Evolutionary conservation across 2,888 invertebrate species (phyloP).

Genomic region (Dusona sp.): DNA sequence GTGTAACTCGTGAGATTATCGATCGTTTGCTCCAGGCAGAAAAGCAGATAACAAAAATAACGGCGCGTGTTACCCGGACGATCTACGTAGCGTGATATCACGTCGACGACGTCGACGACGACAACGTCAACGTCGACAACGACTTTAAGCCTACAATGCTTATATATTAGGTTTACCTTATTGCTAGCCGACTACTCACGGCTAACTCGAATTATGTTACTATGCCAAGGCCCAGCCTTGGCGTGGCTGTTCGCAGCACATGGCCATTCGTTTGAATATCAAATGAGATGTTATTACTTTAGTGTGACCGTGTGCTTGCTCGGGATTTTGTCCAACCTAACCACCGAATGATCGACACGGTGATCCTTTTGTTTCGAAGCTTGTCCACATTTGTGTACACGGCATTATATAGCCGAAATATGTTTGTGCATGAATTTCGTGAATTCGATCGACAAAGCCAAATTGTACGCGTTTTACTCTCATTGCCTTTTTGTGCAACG

Average conservation of each 20-base stretch:
- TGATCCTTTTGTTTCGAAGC: not conserved
- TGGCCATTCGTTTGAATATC: constrained; percentile 76
- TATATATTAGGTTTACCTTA: constrained; percentile 17
- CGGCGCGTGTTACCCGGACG: constrained; percentile 40
- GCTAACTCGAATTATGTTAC: constrained; percentile 75
- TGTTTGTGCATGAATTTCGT: not conserved
- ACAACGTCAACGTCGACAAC: constrained; percentile 14
- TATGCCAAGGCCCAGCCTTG: constrained; percentile 80
- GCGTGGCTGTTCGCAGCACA: constrained; percentile 67
- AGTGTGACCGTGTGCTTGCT: constrained; percentile 60
- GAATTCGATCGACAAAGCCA: not conserved
- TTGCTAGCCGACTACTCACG: constrained; percentile 20
- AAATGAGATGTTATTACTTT: constrained; percentile 77
- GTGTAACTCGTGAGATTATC: constrained; percentile 50
- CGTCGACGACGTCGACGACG: constrained; percentile 29
- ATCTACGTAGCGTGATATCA: constrained; percentile 43
- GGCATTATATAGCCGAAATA: not conserved
- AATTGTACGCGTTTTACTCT: not conserved
- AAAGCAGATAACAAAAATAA: constrained; percentile 56
- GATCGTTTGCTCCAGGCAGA: constrained; percentile 41
- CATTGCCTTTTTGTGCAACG: not conserved
- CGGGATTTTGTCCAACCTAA: constrained; percentile 2
- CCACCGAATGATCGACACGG: constrained; percentile 25
- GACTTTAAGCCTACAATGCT: constrained; percentile 19
- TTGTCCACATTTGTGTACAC: not conserved